phyloP scores from a whole-genome alignment of 30 jellyfish, hydroid and myxozoan species.

The Haliclystus octoradiatus region DNA sequence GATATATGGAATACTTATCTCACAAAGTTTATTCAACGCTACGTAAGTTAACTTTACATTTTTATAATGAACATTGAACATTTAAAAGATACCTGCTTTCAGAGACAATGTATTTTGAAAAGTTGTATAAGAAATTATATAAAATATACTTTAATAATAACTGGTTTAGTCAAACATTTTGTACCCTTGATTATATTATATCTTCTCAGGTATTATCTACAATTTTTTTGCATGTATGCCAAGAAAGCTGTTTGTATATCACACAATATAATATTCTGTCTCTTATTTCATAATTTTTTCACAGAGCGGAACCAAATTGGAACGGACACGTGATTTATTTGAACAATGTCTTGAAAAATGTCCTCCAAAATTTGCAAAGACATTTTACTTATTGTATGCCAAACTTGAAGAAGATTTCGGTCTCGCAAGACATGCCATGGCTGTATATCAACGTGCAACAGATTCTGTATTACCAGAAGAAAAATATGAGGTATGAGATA shows the following conservation, averaged over 20 bases:
- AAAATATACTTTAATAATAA: no score
- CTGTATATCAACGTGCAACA: slow-evolving; percentile 97
- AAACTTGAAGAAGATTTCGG: slow-evolving; percentile 95
- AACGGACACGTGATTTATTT: slow-evolving; percentile 89
- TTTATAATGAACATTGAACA: neutral
- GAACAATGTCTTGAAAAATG: slow-evolving; percentile 95
- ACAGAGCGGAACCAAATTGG: slow-evolving; percentile 89
- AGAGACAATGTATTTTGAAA: no score
- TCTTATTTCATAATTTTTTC: no score
- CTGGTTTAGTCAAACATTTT: no score
- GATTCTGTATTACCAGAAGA: slow-evolving; percentile 62
- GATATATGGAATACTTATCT: slow-evolving; percentile 96
- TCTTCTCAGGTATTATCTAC: no score
- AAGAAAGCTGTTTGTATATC: no score
- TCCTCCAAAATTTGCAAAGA: slow-evolving; percentile 84
- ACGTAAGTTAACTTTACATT: slow-evolving; percentile 24
- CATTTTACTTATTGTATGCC: slow-evolving; percentile 78
- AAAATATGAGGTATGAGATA: slow-evolving; percentile 52
- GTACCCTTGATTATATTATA: no score
- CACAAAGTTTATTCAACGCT: slow-evolving; percentile 64
- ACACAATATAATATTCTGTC: no score
- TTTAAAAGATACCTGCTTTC: no score
- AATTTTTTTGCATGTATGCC: no score
- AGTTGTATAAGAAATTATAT: no score
- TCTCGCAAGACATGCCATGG: slow-evolving; percentile 97